These are phyloP conservation scores for Spilarctia lutea DNA, from an alignment of 2,888 invertebrate species.

Conservation along the genomic window DNA sequence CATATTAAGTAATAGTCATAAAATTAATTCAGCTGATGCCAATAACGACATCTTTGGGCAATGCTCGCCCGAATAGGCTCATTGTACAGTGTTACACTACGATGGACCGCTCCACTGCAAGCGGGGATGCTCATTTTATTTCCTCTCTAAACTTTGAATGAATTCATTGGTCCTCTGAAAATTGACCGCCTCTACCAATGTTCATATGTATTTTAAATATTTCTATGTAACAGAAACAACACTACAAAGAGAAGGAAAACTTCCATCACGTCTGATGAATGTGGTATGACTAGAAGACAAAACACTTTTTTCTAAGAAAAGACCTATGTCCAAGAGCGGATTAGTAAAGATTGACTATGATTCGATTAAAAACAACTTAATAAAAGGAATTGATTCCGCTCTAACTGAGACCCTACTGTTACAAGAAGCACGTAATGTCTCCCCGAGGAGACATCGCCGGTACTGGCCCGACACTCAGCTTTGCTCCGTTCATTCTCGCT, in stretches of 20 bases:
- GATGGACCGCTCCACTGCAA: background rate
- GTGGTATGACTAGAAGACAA: no score
- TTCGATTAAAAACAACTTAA: background rate
- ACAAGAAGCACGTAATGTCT: constrained; percentile 46
- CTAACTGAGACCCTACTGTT: constrained; percentile 13
- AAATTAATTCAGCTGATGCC: constrained; percentile 49
- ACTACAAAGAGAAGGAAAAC: no score
- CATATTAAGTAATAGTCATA: constrained; percentile 31
- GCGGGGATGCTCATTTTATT: constrained; percentile 11
- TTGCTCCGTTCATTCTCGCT: constrained; percentile 16
- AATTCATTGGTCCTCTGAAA: no score
- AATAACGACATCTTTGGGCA: constrained; percentile 34
- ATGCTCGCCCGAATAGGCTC: constrained; percentile 39
- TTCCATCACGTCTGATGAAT: no score
- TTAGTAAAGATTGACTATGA: no score
- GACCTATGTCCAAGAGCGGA: no score
- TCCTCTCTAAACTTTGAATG: background rate
- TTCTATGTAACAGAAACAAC: no score
- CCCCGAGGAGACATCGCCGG: constrained; percentile 50
- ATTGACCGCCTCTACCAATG: no score
- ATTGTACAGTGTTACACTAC: constrained; percentile 41
- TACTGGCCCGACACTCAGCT: constrained; percentile 41
- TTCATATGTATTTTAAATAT: no score
- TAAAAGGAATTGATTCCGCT: background rate
- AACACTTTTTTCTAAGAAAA: no score